Evolutionary conservation across 2,888 invertebrate genomes (phyloP), one percentile per base, ranked within the genome.

Genomic region (Tetranychus piercei): DNA sequence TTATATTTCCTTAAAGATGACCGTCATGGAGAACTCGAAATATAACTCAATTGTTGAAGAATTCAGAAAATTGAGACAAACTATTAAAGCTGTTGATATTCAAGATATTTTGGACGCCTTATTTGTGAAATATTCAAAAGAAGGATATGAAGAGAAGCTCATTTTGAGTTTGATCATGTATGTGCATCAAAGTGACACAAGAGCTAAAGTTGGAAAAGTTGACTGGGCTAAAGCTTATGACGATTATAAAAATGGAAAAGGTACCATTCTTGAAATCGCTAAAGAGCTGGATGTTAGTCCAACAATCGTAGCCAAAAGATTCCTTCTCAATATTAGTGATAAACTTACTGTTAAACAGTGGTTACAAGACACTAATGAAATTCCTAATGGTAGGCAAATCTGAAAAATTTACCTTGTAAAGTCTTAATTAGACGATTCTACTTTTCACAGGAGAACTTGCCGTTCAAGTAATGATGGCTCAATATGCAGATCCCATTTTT

Each of bases 401-500:
- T 4, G 34, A 55, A 0, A 55, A 55, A 15, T 9, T 8, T 55
- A 15, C 15, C 55, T 55, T 3, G 2, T 55, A 15, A 55, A 55
- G 2, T 0, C 1, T 55, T 15, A 55, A 55, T 7, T 15, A 5
- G 2, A 6, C 9, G 3, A 5, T 55, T 15, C 15, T 55, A 9
- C 15, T 15, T 55, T 3, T 55, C 55, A 64, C 74, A 64, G 73
- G 74, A 22, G 15, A 43, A 55, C 70, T 75, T 9, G 75, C 73
- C 6, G 11, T 44, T 66, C 73, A 75, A 55, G 66, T 74, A 43
- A 75, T 75, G 75, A n/a, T 44, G 6, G 34, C 44, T 15, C 65
- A 75, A 70, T 65, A 55, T n/a, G 34, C 65, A 65, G 75, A 75
- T 66, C 23, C 73, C 6, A 71, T 75, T 75, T 55, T 69, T 44